Percentiles rank a stretch among this genome's conserved stretches.
Evolutionary conservation across 2,113 vertebrate genomes (phyloP).

Genomic region (Rissa tridactyla): DNA sequence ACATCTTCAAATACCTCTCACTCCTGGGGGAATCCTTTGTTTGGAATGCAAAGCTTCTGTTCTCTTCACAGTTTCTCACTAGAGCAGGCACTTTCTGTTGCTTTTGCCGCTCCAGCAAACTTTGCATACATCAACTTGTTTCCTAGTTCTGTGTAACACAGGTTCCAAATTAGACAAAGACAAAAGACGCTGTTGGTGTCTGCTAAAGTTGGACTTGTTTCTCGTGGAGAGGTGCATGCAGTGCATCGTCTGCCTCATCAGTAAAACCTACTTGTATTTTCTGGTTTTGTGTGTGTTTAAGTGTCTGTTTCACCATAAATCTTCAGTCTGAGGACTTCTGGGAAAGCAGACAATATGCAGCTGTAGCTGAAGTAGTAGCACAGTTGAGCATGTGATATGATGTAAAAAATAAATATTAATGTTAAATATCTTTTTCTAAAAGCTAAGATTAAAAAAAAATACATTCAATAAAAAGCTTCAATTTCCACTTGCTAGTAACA

Average conservation of each 20-base stretch:
- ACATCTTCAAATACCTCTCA: neutral
- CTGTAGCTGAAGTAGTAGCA: neutral
- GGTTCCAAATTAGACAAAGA: constrained; percentile 19
- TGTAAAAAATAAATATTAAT: neutral
- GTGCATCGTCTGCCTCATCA: neutral
- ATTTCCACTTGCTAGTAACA: neutral
- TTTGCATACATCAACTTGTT: constrained; percentile 9
- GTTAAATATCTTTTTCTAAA: constrained; percentile 12
- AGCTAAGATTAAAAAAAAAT: neutral
- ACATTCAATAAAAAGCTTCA: neutral
- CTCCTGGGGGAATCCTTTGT: constrained; percentile 30
- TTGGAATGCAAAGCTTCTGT: constrained; percentile 33
- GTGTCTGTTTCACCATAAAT: neutral
- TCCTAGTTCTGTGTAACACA: neutral
- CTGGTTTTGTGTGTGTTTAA: neutral
- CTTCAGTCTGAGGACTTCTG: neutral
- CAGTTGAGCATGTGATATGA: neutral
- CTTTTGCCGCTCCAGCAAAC: neutral
- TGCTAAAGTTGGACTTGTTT: constrained; percentile 5
- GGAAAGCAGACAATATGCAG: neutral
- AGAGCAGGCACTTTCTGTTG: constrained; percentile 2
- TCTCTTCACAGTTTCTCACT: neutral
- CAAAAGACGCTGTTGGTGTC: constrained; percentile 18
- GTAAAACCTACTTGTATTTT: neutral
- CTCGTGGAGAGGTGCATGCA: neutral